Evolutionary conservation across 1,140 invertebrate species (phyloP), one percentile per base, ranked within the genome.

Genomic region (Dendrolimus kikuchii): DNA sequence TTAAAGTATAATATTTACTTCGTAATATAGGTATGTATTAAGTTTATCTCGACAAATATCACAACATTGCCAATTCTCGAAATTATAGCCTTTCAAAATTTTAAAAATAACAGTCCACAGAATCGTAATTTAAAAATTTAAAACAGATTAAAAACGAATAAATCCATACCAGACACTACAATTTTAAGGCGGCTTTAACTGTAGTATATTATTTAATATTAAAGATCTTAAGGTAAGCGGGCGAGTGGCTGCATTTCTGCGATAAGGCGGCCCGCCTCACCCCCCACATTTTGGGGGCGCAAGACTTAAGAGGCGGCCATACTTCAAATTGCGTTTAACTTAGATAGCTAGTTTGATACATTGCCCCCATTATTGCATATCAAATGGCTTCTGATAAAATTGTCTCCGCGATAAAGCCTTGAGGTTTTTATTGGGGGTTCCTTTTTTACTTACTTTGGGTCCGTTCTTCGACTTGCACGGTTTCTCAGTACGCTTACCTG

Each of bases 121-220:
- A 45, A 45, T 5, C 5, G n/a, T 45, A 45, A 45, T 45, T 45
- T 9, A 45, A 47, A 56, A 9, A 57, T 57, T 49, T 57, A 57
- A 38, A 53, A 40, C 37, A 45, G 23, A n/a, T 59, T 51, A 39
- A 50, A 57, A 55, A 40, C 40, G 59, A 70, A 81, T 81, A 78
- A 80, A 81, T 60, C 72, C 78, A 70, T 51, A 61, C 55, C 59
- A 46, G 49, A 62, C 55, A 69, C 55, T 71, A 70, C 73, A 73
- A 55, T 66, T 74, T 74, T 68, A 74, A 74, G 65, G 58, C 63
- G 66, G 71, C 73, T 78, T 77, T 79, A 81, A 82, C 68, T 83
- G 77, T 77, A 79, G 66, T 86, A 81, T 81, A 80, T 86, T 86
- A 80, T 84, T 84, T 83, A 83, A 86, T 86, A 86, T 84, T 86